Conservation (phyloP, 2,113 vertebrate genomes). For the Lepisosteus oculatus region DNA sequence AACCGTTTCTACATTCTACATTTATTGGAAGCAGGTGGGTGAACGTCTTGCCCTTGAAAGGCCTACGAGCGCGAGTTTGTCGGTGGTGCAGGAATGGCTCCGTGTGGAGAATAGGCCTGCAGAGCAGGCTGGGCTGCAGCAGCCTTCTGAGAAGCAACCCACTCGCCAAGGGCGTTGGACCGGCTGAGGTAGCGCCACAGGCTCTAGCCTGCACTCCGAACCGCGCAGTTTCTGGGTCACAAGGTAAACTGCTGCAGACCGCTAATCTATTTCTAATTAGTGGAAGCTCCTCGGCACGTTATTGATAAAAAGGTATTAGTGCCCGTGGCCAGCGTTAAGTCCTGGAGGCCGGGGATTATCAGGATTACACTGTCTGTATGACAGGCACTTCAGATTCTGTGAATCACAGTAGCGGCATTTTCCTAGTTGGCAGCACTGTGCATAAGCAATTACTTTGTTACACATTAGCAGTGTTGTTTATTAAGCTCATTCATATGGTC, state of each 20-base stretch:
- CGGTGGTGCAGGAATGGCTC: no score
- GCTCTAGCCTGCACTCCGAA: background rate
- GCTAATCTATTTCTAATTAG: background rate
- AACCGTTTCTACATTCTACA: no score
- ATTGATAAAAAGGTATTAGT: constrained; percentile 12
- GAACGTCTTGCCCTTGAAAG: no score
- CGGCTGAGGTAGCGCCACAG: background rate
- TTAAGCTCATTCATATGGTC: no score
- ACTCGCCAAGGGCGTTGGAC: background rate
- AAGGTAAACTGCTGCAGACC: background rate
- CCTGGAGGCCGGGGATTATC: background rate
- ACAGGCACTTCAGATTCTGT: background rate
- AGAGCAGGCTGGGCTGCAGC: no score
- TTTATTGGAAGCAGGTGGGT: no score
- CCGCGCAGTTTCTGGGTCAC: background rate
- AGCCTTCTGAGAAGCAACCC: background rate
- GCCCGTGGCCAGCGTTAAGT: background rate
- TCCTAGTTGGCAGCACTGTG: no score
- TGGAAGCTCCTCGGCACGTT: background rate
- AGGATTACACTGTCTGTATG: constrained; percentile 9
- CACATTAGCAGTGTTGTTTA: no score
- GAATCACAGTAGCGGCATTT: background rate
- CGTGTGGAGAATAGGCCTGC: no score
- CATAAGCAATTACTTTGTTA: no score
- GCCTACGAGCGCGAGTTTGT: no score